These are phyloP conservation scores for Hypomesus transpacificus DNA, from an alignment of 2,113 vertebrate species.

Conservation along the genomic window DNA sequence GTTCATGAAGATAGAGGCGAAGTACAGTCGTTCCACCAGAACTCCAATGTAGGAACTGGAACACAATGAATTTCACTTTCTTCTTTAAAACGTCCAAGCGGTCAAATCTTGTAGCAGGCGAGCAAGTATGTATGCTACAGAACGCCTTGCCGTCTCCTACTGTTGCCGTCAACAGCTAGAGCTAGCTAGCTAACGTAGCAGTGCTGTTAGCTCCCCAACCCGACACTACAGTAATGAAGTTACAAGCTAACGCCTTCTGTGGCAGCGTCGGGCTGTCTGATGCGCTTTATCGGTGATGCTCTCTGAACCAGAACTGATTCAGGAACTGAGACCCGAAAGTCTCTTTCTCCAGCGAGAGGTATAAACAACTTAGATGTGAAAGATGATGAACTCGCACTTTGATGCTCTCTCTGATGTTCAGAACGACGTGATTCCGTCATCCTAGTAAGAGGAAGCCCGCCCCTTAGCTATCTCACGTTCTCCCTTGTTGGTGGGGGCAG, in stretches of 20 bases:
- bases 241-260: conserved; percentile 7
- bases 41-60: conserved; percentile 3
- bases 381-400: conserved; percentile 3
- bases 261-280: conserved; percentile 6
- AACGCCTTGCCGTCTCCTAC: conserved; percentile 5
- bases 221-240: conserved; percentile 3
- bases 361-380: background rate
- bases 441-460: background rate
- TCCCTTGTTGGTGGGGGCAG: no score
- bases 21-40: conserved; percentile 7
- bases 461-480: background rate
- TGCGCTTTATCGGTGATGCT: background rate
- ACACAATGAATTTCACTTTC: conserved; percentile 4
- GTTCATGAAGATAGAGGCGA: conserved; percentile 10
- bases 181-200: conserved; percentile 9
- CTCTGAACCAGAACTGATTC: background rate
- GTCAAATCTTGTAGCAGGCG: background rate
- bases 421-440: conserved; percentile 31
- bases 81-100: conserved; percentile 10
- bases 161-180: conserved; percentile 6
- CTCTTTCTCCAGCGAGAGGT: background rate
- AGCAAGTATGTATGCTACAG: no score
- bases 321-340: background rate
- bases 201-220: conserved; percentile 16
- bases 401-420: conserved; percentile 5